Evolutionary conservation across 2,113 vertebrate species (phyloP).

Genomic region (Gobiocypris rarus): DNA sequence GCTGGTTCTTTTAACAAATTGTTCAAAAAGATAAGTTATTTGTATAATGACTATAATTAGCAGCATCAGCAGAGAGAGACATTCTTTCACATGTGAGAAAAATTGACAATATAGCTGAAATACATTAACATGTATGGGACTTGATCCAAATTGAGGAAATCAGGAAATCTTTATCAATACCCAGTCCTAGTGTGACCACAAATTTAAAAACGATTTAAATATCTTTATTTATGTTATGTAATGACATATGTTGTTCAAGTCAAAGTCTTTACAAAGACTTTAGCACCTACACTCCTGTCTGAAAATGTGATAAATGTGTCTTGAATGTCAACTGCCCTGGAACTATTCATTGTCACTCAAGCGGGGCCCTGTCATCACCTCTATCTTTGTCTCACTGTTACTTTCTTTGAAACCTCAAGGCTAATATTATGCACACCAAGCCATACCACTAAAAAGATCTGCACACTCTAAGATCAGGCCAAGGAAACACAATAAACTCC

Average conservation of each 20-base stretch:
- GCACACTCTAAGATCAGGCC: no score
- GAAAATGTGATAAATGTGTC: conserved; percentile 9
- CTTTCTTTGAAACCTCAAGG: conserved; percentile 7
- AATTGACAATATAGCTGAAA: neutral
- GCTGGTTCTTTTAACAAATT: neutral
- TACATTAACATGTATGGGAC: neutral
- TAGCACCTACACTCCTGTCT: neutral
- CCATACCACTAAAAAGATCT: neutral
- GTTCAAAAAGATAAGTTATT: no score
- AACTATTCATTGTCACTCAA: neutral
- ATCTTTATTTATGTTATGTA: neutral
- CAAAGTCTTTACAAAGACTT: conserved; percentile 14
- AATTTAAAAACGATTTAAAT: neutral
- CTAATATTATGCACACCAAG: conserved; percentile 10
- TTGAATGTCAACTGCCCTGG: neutral
- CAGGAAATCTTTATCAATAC: neutral
- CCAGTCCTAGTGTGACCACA: neutral
- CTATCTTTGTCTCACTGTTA: conserved; percentile 17
- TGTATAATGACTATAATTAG: no score
- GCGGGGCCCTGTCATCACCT: neutral
- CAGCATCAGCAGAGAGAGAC: neutral
- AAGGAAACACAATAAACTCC: conserved; percentile 9
- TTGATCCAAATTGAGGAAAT: neutral
- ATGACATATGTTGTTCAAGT: neutral
- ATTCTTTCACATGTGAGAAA: neutral